A percentile compares a stretch with the other conserved stretches of the same genome.
These are phyloP conservation scores for Oopsacas minuta DNA, from an alignment of 37 sponge, comb jelly and placozoan species.

Conservation along the genomic window DNA sequence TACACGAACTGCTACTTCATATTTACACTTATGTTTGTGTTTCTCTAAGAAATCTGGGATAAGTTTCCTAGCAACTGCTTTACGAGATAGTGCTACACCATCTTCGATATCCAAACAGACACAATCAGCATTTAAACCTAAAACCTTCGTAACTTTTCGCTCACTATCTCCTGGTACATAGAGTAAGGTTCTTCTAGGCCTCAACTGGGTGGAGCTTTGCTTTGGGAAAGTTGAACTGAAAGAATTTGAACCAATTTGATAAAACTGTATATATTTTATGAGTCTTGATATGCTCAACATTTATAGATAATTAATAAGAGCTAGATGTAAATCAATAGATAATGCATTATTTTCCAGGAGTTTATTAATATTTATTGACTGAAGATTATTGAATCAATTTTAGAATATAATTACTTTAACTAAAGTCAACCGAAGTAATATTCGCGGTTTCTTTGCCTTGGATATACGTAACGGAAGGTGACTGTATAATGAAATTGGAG, in stretches of 20 bases:
- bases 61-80: slow-evolving; percentile 31
- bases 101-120: slow-evolving; percentile 84
- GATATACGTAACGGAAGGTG: no score
- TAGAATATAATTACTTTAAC: no score
- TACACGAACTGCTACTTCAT: slow-evolving; percentile 58
- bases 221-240: background rate
- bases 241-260: background rate
- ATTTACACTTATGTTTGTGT: background rate
- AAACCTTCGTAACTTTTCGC: slow-evolving; percentile 55
- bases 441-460: no score
- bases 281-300: no score
- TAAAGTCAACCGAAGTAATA: no score
- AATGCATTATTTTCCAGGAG: no score
- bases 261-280: background rate
- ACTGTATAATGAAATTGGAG: no score
- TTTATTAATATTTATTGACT: no score
- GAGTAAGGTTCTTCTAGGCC: slow-evolving; percentile 72
- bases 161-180: slow-evolving; percentile 82
- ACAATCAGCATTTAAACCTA: slow-evolving; percentile 57
- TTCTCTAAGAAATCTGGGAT: background rate
- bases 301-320: no score
- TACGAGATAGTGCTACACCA: slow-evolving; percentile 72
- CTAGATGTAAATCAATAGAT: no score
- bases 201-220: background rate
- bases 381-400: no score